Evolutionary conservation across 2,113 vertebrate genomes (phyloP), one percentile per base, ranked within the genome.

Genomic region (Lontra canadensis): DNA sequence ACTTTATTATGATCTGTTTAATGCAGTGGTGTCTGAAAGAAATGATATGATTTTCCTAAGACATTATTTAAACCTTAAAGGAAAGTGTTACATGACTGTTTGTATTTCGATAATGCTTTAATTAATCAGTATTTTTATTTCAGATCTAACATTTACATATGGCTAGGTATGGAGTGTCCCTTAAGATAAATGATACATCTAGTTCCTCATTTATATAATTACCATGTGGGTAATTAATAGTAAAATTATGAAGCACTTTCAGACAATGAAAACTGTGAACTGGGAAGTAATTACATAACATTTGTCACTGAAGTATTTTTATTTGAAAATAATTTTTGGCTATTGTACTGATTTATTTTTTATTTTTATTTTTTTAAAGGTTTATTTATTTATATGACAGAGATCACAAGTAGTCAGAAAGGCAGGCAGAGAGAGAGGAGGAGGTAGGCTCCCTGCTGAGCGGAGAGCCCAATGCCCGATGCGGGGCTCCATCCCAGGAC

Each of bases 191-290:
- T 26, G 25, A 79, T 84, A 78, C 31, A 34, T 79, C 15, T 69
- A 93, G 36, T 71, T 90, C 52, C 18, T 95, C 31, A 73, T 29
- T 65, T 93, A 57, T 71, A 18, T 88, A 78, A 91, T 93, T 76
- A 26, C 34, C 17, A 20, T 67, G 34, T 83, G 18, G n/a, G 18
- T 69, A 93, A 87, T 73, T 84, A 61, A 36, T 91, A 67, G 14
- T 85, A 88, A 94, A 94, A 88, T 94, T 85, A 76, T 82, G 2
- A 87, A 95, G 29, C 61, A 55, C n/a, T 81, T 88, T 95, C 36
- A 89, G 80, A 85, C 63, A 92, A n/a, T 1, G 11, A 63, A 67
- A 59, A 25, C 2, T 84, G 4, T 34, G n/a, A 69, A 29, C 63
- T 87, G 9, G 86, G 25, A 90, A 95, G 39, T 67, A 67, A 44